phyloP scores from a whole-genome alignment of 1,140 invertebrate genomes.

The Asbolus verrucosus region DNA sequence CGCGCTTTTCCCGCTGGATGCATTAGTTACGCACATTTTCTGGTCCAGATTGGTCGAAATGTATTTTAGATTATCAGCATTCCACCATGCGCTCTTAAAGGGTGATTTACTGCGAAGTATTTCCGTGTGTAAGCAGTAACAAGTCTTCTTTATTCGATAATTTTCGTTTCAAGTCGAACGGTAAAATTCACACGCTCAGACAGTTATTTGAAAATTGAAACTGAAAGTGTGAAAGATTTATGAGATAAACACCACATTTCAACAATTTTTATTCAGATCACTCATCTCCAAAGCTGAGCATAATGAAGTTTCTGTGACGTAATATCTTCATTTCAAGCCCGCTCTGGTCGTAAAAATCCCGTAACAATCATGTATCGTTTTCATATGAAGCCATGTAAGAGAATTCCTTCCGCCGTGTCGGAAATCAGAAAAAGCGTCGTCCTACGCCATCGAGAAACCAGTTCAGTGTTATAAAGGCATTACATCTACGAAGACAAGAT shows the following conservation, averaged over 20 bases:
- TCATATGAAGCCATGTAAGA: background rate
- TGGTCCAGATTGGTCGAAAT: too few species aligned
- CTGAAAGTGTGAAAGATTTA: conserved; percentile 13
- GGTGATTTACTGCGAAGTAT: too few species aligned
- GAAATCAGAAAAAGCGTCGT: conserved; percentile 35
- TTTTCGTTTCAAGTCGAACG: background rate
- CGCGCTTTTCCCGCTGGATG: too few species aligned
- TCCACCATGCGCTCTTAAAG: too few species aligned
- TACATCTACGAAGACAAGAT: conserved; percentile 3
- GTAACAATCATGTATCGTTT: background rate
- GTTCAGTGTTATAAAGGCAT: conserved; percentile 40
- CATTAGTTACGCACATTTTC: too few species aligned
- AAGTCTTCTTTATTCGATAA: too few species aligned
- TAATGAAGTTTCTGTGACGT: background rate
- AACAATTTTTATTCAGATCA: background rate
- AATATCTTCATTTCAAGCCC: conserved; percentile 11
- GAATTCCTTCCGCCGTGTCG: conserved; percentile 19
- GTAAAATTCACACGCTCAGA: background rate
- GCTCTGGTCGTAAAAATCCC: conserved; percentile 9
- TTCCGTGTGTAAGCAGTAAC: too few species aligned
- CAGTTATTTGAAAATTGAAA: conserved; percentile 6
- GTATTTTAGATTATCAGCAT: too few species aligned
- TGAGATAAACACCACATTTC: conserved; percentile 7
- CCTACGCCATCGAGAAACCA: conserved; percentile 39
- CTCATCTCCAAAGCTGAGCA: background rate